A percentile compares a stretch with the other conserved stretches of the same genome.
These are phyloP conservation scores for Volucella bombylans DNA, from an alignment of 2,888 invertebrate species.

Conservation along the genomic window DNA sequence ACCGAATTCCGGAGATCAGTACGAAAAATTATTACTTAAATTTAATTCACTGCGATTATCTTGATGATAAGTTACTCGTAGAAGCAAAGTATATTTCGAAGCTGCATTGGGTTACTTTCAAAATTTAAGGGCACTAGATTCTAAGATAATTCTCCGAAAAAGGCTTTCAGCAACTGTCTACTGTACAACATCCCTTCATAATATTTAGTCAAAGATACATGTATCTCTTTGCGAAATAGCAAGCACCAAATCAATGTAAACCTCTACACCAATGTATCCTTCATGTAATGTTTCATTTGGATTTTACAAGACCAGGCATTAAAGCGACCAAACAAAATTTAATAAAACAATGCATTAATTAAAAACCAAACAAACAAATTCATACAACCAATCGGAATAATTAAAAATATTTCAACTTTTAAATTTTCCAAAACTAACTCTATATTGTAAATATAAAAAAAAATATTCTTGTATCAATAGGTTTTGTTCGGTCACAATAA, in stretches of 20 bases:
- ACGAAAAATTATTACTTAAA: no score
- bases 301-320: constrained; percentile 36
- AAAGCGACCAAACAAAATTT: constrained; percentile 67
- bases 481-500: constrained; percentile 62
- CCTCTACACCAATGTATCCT: not conserved
- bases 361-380: not conserved
- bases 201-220: no score
- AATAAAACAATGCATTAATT: constrained; percentile 54
- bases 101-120: no score
- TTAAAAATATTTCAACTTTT: not conserved
- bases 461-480: constrained; percentile 59
- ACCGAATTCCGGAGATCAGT: no score
- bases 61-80: no score
- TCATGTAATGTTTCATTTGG: not conserved
- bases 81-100: no score
- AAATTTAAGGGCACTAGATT: no score
- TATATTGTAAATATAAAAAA: not conserved
- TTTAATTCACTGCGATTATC: no score
- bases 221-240: not conserved
- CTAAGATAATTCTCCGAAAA: no score
- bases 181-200: no score
- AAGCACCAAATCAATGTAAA: constrained; percentile 58
- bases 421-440: not conserved
- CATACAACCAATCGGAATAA: not conserved
- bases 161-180: no score